A percentile compares a stretch with the other conserved stretches of the same genome.
phyloP scores from a whole-genome alignment of 2,888 invertebrate species.

The Choristoneura rosaceana region DNA sequence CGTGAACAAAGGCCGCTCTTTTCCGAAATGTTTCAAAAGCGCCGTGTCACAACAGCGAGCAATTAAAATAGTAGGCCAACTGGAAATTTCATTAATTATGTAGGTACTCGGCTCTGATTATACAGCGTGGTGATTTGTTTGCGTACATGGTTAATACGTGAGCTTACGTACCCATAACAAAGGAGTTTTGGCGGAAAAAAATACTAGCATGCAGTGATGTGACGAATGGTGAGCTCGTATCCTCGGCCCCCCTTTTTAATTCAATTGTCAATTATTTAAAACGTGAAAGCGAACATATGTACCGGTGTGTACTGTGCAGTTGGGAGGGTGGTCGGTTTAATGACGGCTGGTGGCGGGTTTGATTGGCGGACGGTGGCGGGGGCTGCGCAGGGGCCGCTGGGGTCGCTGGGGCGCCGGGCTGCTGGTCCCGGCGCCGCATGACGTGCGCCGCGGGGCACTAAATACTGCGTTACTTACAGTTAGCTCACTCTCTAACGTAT shows the following conservation, averaged over 20 bases:
- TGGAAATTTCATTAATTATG: conserved; percentile 84
- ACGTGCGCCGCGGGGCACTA: conserved; percentile 70
- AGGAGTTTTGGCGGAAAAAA: conserved; percentile 41
- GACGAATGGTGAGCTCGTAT: conserved; percentile 4
- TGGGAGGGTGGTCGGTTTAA: conserved; percentile 69
- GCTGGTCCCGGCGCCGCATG: conserved; percentile 49
- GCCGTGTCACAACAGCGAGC: conserved; percentile 78
- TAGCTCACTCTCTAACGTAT: conserved; percentile 60
- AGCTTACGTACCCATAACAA: conserved; percentile 45
- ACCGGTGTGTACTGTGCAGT: conserved; percentile 57
- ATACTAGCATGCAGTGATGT: neutral
- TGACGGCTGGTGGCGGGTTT: conserved; percentile 63
- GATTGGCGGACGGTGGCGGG: conserved; percentile 73
- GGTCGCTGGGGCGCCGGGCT: conserved; percentile 40
- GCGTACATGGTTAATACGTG: conserved; percentile 62
- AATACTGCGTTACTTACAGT: conserved; percentile 61
- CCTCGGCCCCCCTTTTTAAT: conserved; percentile 67
- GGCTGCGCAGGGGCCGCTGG: conserved; percentile 58
- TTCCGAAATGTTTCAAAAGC: conserved; percentile 82
- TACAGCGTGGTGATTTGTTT: conserved; percentile 76
- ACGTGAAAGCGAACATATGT: conserved; percentile 82
- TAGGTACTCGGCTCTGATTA: conserved; percentile 65
- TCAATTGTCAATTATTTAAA: conserved; percentile 75
- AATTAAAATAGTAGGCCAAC: conserved; percentile 84
- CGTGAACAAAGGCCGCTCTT: conserved; percentile 77